These are phyloP conservation scores for Drosophila antonietae DNA, from an alignment of 2,888 invertebrate genomes.

Conservation along the genomic window DNA sequence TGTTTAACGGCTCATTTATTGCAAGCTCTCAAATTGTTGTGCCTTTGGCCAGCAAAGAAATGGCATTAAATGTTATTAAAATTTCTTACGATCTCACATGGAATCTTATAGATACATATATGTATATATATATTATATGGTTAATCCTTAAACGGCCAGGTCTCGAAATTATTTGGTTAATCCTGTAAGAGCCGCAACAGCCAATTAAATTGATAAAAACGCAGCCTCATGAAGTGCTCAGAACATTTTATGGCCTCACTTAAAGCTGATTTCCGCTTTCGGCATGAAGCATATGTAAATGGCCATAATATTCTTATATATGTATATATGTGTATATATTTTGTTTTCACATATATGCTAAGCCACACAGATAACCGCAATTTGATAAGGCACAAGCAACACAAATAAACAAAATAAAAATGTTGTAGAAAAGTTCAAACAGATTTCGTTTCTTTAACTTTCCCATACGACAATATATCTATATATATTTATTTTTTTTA, in stretches of 20 bases:
- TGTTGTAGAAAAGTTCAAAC: constrained; percentile 8
- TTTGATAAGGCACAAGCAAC: constrained; percentile 9
- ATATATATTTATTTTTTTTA: neutral
- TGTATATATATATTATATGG: constrained; percentile 47
- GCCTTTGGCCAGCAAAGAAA: constrained; percentile 36
- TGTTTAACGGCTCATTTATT: constrained; percentile 80
- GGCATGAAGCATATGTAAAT: constrained; percentile 5
- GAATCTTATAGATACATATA: neutral
- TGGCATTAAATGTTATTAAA: constrained; percentile 72
- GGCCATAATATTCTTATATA: neutral
- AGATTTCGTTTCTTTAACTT: constrained; percentile 2
- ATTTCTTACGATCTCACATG: constrained; percentile 31
- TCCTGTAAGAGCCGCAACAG: neutral
- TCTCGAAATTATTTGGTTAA: constrained; percentile 10
- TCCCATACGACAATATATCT: neutral
- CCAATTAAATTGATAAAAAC: constrained; percentile 50
- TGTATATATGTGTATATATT: neutral
- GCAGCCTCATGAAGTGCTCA: constrained; percentile 16
- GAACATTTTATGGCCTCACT: constrained; percentile 35
- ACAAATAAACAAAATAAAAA: neutral
- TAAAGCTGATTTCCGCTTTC: constrained; percentile 10
- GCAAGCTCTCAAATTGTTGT: constrained; percentile 41
- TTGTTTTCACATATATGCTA: constrained; percentile 2
- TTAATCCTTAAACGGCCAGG: constrained; percentile 65
- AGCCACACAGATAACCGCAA: constrained; percentile 22